Evolutionary conservation across 2,113 vertebrate genomes (phyloP).

Genomic region (Aplodontia rufa): DNA sequence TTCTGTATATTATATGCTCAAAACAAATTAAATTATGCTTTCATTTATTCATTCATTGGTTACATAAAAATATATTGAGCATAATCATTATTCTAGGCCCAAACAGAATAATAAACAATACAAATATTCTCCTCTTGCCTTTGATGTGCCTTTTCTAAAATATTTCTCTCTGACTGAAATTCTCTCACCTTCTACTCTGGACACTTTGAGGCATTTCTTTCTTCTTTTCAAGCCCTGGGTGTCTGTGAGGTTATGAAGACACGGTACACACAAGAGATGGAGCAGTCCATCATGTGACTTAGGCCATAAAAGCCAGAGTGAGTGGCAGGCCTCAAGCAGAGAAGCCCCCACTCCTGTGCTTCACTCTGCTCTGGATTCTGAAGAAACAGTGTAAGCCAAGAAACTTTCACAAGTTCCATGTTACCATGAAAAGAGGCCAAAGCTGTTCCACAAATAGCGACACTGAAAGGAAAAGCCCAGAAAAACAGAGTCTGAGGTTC

Average conservation of each 20-base stretch:
- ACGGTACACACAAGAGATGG: background rate
- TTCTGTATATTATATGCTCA: background rate
- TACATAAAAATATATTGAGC: background rate
- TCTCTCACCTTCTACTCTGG: background rate
- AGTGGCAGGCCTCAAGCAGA: background rate
- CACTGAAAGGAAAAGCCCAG: background rate
- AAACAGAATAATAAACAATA: background rate
- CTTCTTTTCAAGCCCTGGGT: background rate
- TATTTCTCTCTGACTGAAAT: background rate
- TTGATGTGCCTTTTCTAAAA: background rate
- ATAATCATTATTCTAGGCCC: background rate
- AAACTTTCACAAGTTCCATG: background rate
- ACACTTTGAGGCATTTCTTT: background rate
- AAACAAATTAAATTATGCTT: background rate
- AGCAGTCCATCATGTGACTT: background rate
- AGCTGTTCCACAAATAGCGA: background rate
- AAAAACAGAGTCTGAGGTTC: background rate
- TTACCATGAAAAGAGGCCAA: fast-evolving
- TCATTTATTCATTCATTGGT: background rate
- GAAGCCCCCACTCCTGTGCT: background rate
- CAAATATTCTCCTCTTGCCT: background rate
- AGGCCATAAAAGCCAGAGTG: background rate
- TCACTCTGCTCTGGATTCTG: background rate
- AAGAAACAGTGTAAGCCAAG: background rate
- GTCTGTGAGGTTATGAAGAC: background rate